These are phyloP conservation scores for Eupithecia tripunctaria DNA, from an alignment of 2,888 invertebrate species.

Conservation along the genomic window DNA sequence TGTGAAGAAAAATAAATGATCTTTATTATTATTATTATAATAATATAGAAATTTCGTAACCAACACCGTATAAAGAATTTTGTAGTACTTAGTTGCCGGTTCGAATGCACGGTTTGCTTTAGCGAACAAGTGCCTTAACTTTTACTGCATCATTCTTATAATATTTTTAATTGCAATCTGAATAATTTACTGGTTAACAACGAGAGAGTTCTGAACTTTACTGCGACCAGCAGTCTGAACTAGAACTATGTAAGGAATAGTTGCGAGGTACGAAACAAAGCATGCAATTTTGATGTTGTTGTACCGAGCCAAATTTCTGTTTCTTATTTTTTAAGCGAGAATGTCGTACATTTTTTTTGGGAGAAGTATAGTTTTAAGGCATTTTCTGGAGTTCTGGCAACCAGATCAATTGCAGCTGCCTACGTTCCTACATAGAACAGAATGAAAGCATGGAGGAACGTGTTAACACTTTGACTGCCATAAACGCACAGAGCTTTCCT, in stretches of 20 bases:
- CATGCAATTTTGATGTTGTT: conserved; percentile 32
- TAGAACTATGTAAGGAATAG: conserved; percentile 46
- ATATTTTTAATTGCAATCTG: conserved; percentile 52
- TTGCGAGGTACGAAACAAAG: conserved; percentile 31
- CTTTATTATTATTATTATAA: too few species aligned
- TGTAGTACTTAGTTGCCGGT: not conserved
- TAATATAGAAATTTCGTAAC: too few species aligned
- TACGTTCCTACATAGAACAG: too few species aligned
- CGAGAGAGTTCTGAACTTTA: conserved; percentile 38
- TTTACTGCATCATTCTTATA: conserved; percentile 26
- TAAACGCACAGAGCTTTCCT: too few species aligned
- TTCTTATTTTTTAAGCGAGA: conserved; percentile 13
- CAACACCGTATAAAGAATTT: not conserved
- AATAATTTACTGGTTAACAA: conserved; percentile 49
- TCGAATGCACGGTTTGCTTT: not conserved
- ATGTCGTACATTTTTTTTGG: too few species aligned
- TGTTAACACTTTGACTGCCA: too few species aligned
- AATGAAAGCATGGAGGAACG: too few species aligned
- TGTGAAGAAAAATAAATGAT: too few species aligned
- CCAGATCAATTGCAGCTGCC: too few species aligned
- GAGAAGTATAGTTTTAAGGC: too few species aligned
- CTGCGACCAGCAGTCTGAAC: conserved; percentile 18
- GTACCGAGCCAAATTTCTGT: conserved; percentile 21
- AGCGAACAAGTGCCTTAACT: not conserved
- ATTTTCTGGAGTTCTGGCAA: too few species aligned